These are phyloP conservation scores for Physocephala rufipes DNA, from an alignment of 2,888 invertebrate species.

Conservation along the genomic window DNA sequence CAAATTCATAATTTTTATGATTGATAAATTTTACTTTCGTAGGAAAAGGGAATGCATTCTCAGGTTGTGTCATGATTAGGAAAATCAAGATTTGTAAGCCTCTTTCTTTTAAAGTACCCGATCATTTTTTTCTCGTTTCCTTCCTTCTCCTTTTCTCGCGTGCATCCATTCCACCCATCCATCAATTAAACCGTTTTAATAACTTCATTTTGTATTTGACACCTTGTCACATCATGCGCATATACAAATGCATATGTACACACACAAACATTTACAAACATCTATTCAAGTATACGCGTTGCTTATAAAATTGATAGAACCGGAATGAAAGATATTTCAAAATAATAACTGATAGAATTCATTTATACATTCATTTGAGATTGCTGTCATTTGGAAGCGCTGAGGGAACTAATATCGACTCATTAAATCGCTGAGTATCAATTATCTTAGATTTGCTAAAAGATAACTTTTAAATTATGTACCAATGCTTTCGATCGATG, in stretches of 20 bases:
- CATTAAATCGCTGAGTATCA: constrained; percentile 29
- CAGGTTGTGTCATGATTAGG: no score
- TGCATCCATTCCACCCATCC: constrained; percentile 38
- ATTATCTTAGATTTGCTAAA: constrained; percentile 57
- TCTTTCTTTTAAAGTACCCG: neutral
- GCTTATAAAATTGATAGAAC: neutral
- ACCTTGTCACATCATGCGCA: constrained; percentile 31
- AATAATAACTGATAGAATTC: neutral
- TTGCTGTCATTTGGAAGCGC: constrained; percentile 18
- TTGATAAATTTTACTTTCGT: no score
- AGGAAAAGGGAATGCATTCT: no score
- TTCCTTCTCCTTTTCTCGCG: constrained; percentile 48
- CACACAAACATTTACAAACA: no score
- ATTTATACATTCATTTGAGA: constrained; percentile 32
- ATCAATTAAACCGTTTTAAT: constrained; percentile 45
- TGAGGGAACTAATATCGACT: neutral
- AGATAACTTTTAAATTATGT: constrained; percentile 64
- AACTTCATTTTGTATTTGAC: constrained; percentile 55
- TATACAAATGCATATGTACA: neutral
- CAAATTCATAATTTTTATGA: no score
- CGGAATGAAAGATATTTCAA: neutral
- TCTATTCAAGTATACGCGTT: no score
- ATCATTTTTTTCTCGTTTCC: constrained; percentile 59
- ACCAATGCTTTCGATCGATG: constrained; percentile 61
- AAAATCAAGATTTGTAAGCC: no score